phyloP scores from a whole-genome alignment of 2,113 vertebrate genomes.

The Gallinago undulata region DNA sequence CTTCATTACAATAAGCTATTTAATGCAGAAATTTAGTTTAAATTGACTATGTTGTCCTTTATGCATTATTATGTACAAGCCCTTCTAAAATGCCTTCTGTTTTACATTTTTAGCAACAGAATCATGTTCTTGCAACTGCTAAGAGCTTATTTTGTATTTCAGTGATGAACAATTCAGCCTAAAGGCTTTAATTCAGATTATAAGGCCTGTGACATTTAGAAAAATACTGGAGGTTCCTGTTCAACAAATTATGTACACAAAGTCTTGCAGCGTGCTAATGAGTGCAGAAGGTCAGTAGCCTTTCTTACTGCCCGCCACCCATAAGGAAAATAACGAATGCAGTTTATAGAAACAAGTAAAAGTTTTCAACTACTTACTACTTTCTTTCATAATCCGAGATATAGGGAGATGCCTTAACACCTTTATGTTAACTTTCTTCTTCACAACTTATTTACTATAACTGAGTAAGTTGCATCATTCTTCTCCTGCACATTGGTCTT shows the following conservation, averaged over 20 bases:
- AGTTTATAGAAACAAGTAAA: not conserved
- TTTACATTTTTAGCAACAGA: conserved; percentile 29
- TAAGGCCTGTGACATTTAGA: conserved; percentile 35
- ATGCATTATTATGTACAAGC: not conserved
- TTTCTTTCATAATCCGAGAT: not conserved
- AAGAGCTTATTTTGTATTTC: conserved; percentile 38
- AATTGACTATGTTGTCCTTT: not conserved
- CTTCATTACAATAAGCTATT: conserved; percentile 18
- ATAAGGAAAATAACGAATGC: not conserved
- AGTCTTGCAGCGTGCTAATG: not conserved
- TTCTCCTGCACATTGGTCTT: not conserved
- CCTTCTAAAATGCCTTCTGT: not conserved
- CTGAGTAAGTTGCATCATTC: not conserved
- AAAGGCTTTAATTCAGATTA: conserved; percentile 8
- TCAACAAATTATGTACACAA: conserved; percentile 2
- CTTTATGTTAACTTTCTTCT: not conserved
- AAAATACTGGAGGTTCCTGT: conserved; percentile 10
- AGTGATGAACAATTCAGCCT: not conserved
- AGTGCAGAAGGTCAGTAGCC: not conserved
- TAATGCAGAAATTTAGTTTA: conserved; percentile 22
- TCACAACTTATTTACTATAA: not conserved
- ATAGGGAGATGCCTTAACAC: not conserved
- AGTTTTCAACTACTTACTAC: not conserved
- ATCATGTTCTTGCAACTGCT: not conserved
- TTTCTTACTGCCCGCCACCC: not conserved